Base-by-base conservation (phyloP, 1,140 invertebrate genomes). In the Hycleus cichorii region DNA sequence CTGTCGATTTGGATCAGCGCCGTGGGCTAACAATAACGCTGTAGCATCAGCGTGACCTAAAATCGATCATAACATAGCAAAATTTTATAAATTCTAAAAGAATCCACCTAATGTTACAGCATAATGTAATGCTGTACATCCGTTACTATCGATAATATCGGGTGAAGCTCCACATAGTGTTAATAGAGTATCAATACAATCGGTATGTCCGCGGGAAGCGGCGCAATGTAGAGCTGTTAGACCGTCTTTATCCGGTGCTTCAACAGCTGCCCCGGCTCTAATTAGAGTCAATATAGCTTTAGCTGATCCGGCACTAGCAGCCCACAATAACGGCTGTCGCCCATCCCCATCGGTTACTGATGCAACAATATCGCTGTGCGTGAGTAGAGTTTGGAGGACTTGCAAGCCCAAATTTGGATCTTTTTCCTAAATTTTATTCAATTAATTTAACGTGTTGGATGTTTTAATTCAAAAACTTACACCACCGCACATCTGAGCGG, bases 81-180 rank as follows among this genome's bases (percentile, higher is more conserved):
- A 51, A 39, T 2, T 40, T 11, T 11, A n/a, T 9, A 40, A 42
- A 39, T 5, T 24, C n/a, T 9, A 12, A 3, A 38, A 4, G 18
- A 52, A 42, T 52, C 6, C 54, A 69, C 70, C 72, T 47, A 97
- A 77, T 0, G 95, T 97, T 0, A 95, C 92, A 2, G 95, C 90
- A 73, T 98, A 99, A 74, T 98, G 97, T 2, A 99, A 74, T 0
- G 96, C 89, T 1, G 95, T 95, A 71, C 95, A 98, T 1, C 93
- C 93, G 68, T 95, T 94, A 9, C 84, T 86, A 72, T 98, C 95
- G 24, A 83, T 83, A 4, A 87, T 80, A 71, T 97, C 91, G 0
- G 93, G 87, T 9, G 90, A 84, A 2, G 90, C 88, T 1, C 90
- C 90, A 67, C 92, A 95, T 0, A 95, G 76, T n/a, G 87, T 89